Evolutionary conservation across 1,140 invertebrate genomes (phyloP), one percentile per base, ranked within the genome.

Genomic region (Trissolcus basalis): DNA sequence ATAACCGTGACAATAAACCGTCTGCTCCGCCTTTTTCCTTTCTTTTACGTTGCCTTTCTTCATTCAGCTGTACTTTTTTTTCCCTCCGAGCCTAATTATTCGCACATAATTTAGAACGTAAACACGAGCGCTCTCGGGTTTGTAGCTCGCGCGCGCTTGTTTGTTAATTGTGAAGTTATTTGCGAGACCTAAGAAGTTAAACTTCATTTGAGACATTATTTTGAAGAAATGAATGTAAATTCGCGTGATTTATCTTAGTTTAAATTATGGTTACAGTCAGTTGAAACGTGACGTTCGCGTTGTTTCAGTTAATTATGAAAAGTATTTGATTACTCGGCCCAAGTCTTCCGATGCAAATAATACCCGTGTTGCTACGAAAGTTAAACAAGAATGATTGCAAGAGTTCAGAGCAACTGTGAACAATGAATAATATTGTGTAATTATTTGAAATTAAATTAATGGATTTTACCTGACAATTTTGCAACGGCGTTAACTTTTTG

Each of bases 131-230:
- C 48, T 35, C 43, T 11, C 11, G 6, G 43, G 11, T 13, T 13
- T 13, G 11, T 44, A 11, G 19, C 39, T 50, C 8, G n/a, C 27
- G 32, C 49, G 44, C 54, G 35, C 48, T 55, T 45, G 54, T 60
- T 69, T 69, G 61, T 74, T 74, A 67, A 63, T 67, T 67, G 51
- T 53, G 11, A 63, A 74, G 58, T 68, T 68, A 13, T 55, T 61
- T 45, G 50, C 59, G 12, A 53, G 43, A 72, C n/a, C 69, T 48
- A 55, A 65, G 54, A 53, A 54, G 35, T 47, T 65, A 53, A 73
- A 73, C 49, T 60, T 56, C 36, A 27, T 73, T 67, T 51, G 49
- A 15, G 45, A 67, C 41, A 45, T 67, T 67, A 61, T 56, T 74
- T 56, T 55, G 50, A 61, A 61, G 56, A 61, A 60, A 67, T 49